Conservation (phyloP, 2,888 invertebrate species). For the Aphidius colemani region DNA sequence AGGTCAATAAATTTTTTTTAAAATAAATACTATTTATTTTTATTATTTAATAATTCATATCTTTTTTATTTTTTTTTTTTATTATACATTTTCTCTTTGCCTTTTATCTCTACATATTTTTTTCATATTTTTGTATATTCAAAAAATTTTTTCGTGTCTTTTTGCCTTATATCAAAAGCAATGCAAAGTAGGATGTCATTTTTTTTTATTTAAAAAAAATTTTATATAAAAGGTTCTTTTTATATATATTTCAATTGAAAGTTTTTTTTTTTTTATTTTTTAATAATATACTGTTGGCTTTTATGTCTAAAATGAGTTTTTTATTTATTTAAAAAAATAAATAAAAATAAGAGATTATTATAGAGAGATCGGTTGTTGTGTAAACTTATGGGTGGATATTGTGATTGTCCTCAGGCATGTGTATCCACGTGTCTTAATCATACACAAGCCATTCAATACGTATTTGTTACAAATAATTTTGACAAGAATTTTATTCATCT, state of each 20-base stretch:
- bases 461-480: constrained; percentile 41
- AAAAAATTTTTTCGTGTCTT: neutral
- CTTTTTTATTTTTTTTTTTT: constrained; percentile 22
- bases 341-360: constrained; percentile 5
- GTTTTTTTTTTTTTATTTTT: no score
- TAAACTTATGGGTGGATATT: constrained; percentile 6
- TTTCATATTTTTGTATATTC: neutral
- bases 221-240: constrained; percentile 2
- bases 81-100: constrained; percentile 1
- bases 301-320: neutral
- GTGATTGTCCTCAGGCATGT: constrained; percentile 26
- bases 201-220: neutral
- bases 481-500: constrained; percentile 38
- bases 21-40: no score
- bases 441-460: constrained; percentile 17
- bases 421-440: constrained; percentile 21
- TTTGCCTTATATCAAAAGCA: constrained; percentile 6
- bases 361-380: constrained; percentile 6
- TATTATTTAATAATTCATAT: no score
- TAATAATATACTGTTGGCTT: neutral
- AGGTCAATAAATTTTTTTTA: no score
- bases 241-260: neutral
- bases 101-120: constrained; percentile 1
- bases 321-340: constrained; percentile 2
- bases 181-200: constrained; percentile 24